Base-by-base conservation (phyloP, 2,888 invertebrate species). In the Dendrolimus houi region DNA sequence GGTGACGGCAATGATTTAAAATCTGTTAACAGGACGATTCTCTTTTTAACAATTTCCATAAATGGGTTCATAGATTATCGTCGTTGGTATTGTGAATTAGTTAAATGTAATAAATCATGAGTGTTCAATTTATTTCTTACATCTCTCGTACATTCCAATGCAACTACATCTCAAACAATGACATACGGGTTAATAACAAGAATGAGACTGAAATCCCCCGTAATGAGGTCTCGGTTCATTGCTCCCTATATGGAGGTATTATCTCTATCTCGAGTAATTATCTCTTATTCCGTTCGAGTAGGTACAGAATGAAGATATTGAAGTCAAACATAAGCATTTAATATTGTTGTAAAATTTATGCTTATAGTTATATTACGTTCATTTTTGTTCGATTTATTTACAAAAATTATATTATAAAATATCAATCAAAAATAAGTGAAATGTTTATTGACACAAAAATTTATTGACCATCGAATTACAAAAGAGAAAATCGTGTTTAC, bases 21-120 rank as follows among this genome's bases (percentile, higher is more conserved):
- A 90, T 89, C 89, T 89, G 90, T 90, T 90, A 89, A 90, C 90
- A 89, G 88, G 83, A 84, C 85, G 87, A 74, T 89, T 83, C 85
- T 89, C 87, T 89, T 89, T 90, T 90, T 89, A 88, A 88, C 87
- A 87, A 89, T 90, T 87, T 87, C 90, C 88, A 86, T 90, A 89
- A 87, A 90, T 85, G 90, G 89, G 77, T 79, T 82, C 77, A 74
- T 79, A 84, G 85, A 86, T 87, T 82, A 87, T 86, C 81, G 77
- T 68, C 74, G 77, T 71, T 47, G 55, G 12, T 47, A 10, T 47
- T 29, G 29, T 29, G 29, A 29, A 29, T 29, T 47, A 47, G 47
- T 10, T 47, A 47, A 10, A 47, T 47, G 12, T 12, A 47, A 47
- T 47, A 47, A 47, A 47, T 42, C 12, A 47, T 47, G 47, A 47